These are phyloP conservation scores for Desmophyllum pertusum DNA, from an alignment of 92 coral and sea anemone species.

Conservation along the genomic window DNA sequence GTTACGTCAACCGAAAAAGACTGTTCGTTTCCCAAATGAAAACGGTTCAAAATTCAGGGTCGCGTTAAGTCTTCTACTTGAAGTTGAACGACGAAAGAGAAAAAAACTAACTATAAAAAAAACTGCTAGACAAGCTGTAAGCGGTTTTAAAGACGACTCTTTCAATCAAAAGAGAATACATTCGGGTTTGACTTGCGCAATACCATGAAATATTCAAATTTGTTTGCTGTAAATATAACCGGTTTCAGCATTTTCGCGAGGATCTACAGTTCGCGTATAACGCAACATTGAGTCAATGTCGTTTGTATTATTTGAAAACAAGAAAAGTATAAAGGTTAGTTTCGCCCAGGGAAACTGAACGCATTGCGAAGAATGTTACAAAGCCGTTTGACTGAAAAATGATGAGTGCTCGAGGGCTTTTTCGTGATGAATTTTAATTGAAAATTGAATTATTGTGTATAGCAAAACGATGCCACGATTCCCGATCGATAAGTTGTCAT, in stretches of 20 bases:
- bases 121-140: neutral
- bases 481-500: neutral
- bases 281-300: neutral
- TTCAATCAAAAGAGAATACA: neutral
- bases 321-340: neutral
- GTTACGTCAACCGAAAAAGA: slow-evolving; percentile 23
- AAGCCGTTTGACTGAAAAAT: neutral
- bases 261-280: neutral
- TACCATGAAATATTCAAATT: slow-evolving; percentile 1
- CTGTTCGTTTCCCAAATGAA: neutral
- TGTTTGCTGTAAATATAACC: neutral
- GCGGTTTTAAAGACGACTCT: neutral
- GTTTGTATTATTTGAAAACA: neutral
- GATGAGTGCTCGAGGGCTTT: neutral
- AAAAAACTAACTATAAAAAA: neutral
- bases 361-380: slow-evolving; percentile 27
- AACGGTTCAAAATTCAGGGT: neutral
- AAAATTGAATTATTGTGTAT: neutral
- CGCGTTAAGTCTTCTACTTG: neutral
- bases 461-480: neutral
- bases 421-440: neutral
- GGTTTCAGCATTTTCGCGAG: neutral
- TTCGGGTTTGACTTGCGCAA: neutral
- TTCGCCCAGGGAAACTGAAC: slow-evolving; percentile 16
- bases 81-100: neutral